A percentile compares a stretch with the other conserved stretches of the same genome.
These are phyloP conservation scores for Cepaea nemoralis DNA, from an alignment of 1,140 invertebrate species.

Conservation along the genomic window DNA sequence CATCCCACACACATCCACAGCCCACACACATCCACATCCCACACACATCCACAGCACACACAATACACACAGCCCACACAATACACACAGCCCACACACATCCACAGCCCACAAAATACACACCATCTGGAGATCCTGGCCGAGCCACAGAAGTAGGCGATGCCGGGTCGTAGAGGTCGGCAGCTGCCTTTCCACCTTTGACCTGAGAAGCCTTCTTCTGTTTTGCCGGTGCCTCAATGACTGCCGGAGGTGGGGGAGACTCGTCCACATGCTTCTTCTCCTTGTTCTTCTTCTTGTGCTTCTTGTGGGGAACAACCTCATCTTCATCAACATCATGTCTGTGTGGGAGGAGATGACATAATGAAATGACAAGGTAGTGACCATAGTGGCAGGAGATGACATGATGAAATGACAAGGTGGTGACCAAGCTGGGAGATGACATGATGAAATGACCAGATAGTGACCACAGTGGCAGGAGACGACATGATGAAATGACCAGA, in stretches of 20 bases:
- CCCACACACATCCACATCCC: no score
- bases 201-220: conserved; percentile 11
- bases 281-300: conserved; percentile 34
- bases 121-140: conserved; percentile 21
- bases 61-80: no score
- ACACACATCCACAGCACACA: no score
- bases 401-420: no score
- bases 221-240: background rate
- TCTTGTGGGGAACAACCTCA: conserved; percentile 20
- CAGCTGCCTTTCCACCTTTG: conserved; percentile 4
- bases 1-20: no score
- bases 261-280: conserved; percentile 25
- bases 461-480: no score
- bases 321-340: conserved; percentile 37
- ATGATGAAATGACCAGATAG: no score
- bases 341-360: background rate
- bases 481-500: no score
- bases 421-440: background rate
- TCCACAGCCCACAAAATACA: no score
- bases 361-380: no score
- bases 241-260: background rate
- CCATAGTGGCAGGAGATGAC: no score
- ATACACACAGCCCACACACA: no score
- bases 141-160: conserved; percentile 24
- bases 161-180: conserved; percentile 27